Conservation (phyloP, 2,113 vertebrate species). For the Passerina amoena region DNA sequence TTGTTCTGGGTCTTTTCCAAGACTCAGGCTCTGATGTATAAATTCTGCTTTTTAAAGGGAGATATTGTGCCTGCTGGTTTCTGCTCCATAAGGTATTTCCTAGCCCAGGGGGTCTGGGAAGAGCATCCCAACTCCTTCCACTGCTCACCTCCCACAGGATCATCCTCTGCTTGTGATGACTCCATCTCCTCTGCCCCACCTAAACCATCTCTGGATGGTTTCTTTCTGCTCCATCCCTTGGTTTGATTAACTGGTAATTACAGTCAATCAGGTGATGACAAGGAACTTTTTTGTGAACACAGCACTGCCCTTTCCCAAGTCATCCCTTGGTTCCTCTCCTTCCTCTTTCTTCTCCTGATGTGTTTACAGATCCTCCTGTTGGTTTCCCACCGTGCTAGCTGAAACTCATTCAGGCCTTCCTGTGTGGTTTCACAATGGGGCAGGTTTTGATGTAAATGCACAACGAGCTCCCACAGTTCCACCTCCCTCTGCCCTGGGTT, state of each 20-base stretch:
- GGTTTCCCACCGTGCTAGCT: not conserved
- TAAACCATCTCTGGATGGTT: not conserved
- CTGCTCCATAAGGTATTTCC: not conserved
- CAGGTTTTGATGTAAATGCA: not conserved
- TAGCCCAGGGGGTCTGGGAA: not conserved
- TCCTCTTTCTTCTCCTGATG: conserved; percentile 1
- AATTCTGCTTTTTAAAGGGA: not conserved
- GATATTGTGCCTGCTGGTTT: not conserved
- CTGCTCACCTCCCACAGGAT: not conserved
- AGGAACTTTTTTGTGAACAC: not conserved
- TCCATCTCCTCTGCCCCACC: not conserved
- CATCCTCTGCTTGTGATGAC: accelerated
- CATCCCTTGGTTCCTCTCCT: not conserved
- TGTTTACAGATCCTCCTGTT: not conserved
- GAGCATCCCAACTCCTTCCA: not conserved
- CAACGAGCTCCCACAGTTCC: not conserved
- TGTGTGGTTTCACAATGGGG: not conserved
- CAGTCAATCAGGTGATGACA: not conserved
- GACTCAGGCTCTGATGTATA: not conserved
- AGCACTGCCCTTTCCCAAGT: not conserved
- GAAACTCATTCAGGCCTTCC: not conserved
- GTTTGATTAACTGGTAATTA: not conserved
- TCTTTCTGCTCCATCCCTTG: not conserved
- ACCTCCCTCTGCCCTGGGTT: not conserved
- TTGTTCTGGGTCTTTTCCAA: not conserved